phyloP scores from a whole-genome alignment of 2,888 invertebrate genomes.

The Acronicta aceris region DNA sequence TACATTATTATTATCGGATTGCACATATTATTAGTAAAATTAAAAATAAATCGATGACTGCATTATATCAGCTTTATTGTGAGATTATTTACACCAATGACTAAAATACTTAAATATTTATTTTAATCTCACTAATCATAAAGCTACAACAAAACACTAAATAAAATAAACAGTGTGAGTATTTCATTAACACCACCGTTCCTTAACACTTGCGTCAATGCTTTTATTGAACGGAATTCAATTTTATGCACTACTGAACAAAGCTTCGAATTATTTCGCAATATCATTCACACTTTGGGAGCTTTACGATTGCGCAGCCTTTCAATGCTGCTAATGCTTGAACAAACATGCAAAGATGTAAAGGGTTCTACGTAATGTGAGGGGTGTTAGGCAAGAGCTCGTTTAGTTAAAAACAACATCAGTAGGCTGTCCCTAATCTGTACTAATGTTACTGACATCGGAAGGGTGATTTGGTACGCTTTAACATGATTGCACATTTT shows the following conservation, averaged over 20 bases:
- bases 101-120: neutral
- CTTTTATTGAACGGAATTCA: slow-evolving; percentile 67
- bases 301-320: slow-evolving; percentile 47
- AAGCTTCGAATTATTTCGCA: slow-evolving; percentile 50
- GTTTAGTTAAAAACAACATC: slow-evolving; percentile 64
- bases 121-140: slow-evolving; percentile 3
- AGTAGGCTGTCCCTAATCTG: slow-evolving; percentile 68
- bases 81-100: neutral
- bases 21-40: no score
- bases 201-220: slow-evolving; percentile 63
- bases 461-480: slow-evolving; percentile 78
- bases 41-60: no score
- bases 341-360: slow-evolving; percentile 43
- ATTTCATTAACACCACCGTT: slow-evolving; percentile 59
- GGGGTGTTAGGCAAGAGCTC: slow-evolving; percentile 52
- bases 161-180: slow-evolving; percentile 57
- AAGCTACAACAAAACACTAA: slow-evolving; percentile 24
- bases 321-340: slow-evolving; percentile 58
- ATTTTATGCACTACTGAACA: slow-evolving; percentile 69
- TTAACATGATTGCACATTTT: slow-evolving; percentile 70
- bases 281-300: slow-evolving; percentile 54
- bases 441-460: slow-evolving; percentile 67
- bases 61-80: neutral
- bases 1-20: no score
- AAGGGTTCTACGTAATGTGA: slow-evolving; percentile 55